Evolutionary conservation across 2,888 invertebrate genomes (phyloP).

Genomic region (Phyllotreta cruciferae): DNA sequence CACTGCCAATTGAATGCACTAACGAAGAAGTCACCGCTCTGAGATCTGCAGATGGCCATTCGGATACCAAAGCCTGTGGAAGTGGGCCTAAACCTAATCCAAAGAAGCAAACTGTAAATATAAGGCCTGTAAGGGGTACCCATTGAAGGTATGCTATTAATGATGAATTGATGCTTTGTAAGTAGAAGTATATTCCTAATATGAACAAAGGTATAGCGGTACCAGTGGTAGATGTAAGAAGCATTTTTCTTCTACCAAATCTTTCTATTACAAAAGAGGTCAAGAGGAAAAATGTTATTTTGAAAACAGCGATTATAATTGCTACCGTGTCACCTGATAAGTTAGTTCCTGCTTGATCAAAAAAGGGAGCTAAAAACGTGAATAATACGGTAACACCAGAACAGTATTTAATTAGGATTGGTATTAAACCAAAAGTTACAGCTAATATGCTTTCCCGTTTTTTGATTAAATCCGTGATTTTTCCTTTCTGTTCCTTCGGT

Average conservation of each 20-base stretch:
- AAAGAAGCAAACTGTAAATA: constrained; percentile 4
- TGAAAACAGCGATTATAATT: constrained; percentile 17
- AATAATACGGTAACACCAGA: constrained; percentile 21
- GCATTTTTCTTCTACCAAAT: constrained; percentile 18
- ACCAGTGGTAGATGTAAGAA: constrained; percentile 15
- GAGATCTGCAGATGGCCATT: constrained; percentile 7
- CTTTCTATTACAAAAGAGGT: constrained; percentile 13
- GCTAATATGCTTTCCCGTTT: constrained; percentile 5
- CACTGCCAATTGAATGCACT: not conserved
- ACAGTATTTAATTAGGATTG: constrained; percentile 11
- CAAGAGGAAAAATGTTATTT: constrained; percentile 1
- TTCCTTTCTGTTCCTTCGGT: not conserved
- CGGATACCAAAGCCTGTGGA: constrained; percentile 2
- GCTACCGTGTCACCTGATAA: constrained; percentile 27
- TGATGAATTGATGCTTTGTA: constrained; percentile 6
- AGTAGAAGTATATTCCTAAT: constrained; percentile 21
- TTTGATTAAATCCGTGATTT: not conserved
- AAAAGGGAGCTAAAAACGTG: constrained; percentile 29
- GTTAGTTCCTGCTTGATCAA: constrained; percentile 14
- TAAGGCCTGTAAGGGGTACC: constrained; percentile 5
- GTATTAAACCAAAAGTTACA: constrained; percentile 8
- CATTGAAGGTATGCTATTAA: constrained; percentile 5
- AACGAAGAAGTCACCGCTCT: constrained; percentile 13
- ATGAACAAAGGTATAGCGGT: not conserved
- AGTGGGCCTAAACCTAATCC: constrained; percentile 17